Conservation (phyloP, 2,797 vertebrate genomes). For the Xiphophorus birchmanni region DNA sequence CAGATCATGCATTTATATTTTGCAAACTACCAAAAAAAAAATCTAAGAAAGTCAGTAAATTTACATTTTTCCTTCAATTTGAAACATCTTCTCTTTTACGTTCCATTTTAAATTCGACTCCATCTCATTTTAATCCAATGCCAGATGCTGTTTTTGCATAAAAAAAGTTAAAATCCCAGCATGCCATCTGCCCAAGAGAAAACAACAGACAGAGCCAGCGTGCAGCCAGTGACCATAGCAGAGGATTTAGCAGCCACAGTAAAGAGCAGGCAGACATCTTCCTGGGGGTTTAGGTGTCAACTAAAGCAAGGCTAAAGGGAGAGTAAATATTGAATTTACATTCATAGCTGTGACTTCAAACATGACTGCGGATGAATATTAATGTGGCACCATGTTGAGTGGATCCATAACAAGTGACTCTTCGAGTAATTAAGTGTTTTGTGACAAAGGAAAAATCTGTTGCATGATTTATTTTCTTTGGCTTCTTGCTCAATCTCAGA, state of each 20-base stretch:
- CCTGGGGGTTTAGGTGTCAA: constrained; percentile 2
- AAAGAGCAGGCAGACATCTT: constrained; percentile 10
- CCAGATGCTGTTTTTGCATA: constrained; percentile 3
- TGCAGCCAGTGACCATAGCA: not conserved
- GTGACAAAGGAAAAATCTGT: not conserved
- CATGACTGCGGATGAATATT: constrained; percentile 15
- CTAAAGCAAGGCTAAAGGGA: constrained; percentile 15
- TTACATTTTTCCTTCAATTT: not conserved
- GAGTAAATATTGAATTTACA: constrained; percentile 13
- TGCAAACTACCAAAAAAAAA: constrained; percentile 23
- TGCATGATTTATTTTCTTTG: not conserved
- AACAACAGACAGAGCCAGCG: constrained; percentile 6
- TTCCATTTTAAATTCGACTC: not conserved
- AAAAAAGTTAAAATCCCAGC: not conserved
- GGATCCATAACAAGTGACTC: constrained; percentile 11
- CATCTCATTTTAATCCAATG: constrained; percentile 4
- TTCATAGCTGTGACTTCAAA: constrained; percentile 16
- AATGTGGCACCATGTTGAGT: constrained; percentile 1
- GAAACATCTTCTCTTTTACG: not conserved
- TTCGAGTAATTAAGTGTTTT: constrained; percentile 1
- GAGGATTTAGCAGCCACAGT: not conserved
- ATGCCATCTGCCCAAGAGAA: constrained; percentile 4
- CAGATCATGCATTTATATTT: not conserved
- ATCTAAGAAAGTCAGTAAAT: not conserved
- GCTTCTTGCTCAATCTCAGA: not conserved